Base-by-base conservation (phyloP, 2,888 invertebrate species). In the Hirtodrosophila trivittata region DNA sequence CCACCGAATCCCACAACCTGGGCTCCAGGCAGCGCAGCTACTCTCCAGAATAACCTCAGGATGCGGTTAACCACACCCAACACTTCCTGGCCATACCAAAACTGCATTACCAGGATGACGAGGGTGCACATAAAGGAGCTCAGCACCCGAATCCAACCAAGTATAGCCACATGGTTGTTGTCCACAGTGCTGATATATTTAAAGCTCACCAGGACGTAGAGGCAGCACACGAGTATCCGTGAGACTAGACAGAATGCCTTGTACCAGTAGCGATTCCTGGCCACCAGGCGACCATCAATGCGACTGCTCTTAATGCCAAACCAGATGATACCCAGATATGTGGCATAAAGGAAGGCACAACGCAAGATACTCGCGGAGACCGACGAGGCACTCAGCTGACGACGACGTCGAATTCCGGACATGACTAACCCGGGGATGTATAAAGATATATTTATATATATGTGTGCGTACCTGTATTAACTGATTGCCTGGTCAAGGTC, bases 361-460 rank as follows among this genome's bases (percentile, higher is more conserved):
- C 59, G 49, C 30, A 81, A 51, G 8, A 82, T 42, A 16, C 32
- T 9, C 10, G 62, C 50, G 1, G 81, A 67, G 5, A 82, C 14
- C 35, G 32, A 7, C 1, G 77, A 38, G 33, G 52, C 56, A 42
- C 60, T 56, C 38, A 65, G 25, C 47, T 43, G 47, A 10, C 52
- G 66, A 0, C 38, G 60, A 26, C 42, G 66, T 0, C 38, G 60
- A 26, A 39, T 26, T 12, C 51, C 49, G 35, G 76, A 64, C 80
- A 80, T 80, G 77, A 75, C 86, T 83, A 62, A 52, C 50, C 41
- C 35, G 13, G 28, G 43, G 7, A 60, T 52, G 5, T 52, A 52
- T 63, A 73, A 3, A 25, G 3, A 3, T 13, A 14, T 35, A n/a
- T 14, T 5, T 10, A 49, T 21, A 28, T 49, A 7, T 21, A 16